Evolutionary conservation across 1,140 invertebrate species (phyloP), one percentile per base, ranked within the genome.

Genomic region (Cherax destructor): DNA sequence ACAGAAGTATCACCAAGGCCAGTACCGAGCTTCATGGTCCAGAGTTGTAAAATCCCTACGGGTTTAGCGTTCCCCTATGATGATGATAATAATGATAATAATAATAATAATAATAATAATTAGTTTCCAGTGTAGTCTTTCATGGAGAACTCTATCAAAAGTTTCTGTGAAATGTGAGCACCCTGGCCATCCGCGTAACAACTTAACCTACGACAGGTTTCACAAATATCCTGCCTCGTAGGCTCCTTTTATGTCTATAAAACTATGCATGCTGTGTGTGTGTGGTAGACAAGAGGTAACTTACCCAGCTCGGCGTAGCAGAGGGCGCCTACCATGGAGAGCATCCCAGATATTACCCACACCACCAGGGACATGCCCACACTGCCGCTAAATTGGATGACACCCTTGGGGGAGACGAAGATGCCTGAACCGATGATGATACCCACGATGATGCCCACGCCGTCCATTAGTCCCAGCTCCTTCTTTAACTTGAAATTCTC

Each of bases 321-420:
- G 13, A 99, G 94, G 0, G 98, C 98, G 13, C 99, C 99, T 78
- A 99, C 96, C 93, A 98, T 97, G 0, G 97, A 98, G 30, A 98
- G 94, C 6, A 97, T 93, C 11, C 99, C 99, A 94, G 97, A 99
- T 0, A 97, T 93, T 0, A 97, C 95, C 99, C 99, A 99, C 59
- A 99, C 96, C n/a, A 97, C 92, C 52, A 97, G 95, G 0, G 97
- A 97, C 83, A 93, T 89, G n/a, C 93, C 93, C n/a, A 93, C 93
- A 9, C 95, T 95, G 16, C 96, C 96, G 41, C 79, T 89, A 79
- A 92, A 92, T 76, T 90, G 77, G 21, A 99, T 95, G 4, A 99
- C 98, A 85, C 98, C 98, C 94, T 97, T 98, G 0, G 99, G 99
- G 2, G 98, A 99, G 21, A 99, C 97, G 94, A 99, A 99, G 94